Evolutionary conservation across 2,113 vertebrate species (phyloP), one percentile per base, ranked within the genome.

Genomic region (Stomatorhinus ivindoensis): DNA sequence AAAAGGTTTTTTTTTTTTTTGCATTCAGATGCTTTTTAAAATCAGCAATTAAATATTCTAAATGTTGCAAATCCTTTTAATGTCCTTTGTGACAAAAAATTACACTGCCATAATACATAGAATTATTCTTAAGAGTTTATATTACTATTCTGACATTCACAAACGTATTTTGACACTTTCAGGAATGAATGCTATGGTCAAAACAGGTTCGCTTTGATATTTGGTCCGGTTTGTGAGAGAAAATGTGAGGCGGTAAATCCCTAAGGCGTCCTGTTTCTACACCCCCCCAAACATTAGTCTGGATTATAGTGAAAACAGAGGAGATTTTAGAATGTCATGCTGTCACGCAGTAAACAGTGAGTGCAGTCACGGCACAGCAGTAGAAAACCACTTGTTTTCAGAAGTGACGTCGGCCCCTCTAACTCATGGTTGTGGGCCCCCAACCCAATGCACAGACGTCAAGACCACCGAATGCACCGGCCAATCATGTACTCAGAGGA

Each of bases 201-300:
- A 65, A 90, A 88, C 39, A 85, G 90, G 91, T 92, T 91, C 91
- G 24, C 90, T 92, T 90, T 51, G 69, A 91, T 86, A 88, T 92
- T 95, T 95, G 95, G 94, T 96, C 95, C 94, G 92, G 92, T 92
- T 90, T 92, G 92, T 76, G 88, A 91, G 87, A 91, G 87, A 90
- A 93, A 93, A 91, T 92, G 91, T 92, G 55, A 91, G 92, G 88
- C 90, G 88, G 92, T 92, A 76, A 51, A 92, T 92, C 93, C 94
- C 93, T 91, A 93, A 92, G 46, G 94, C 92, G 92, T 91, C 91
- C 92, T 85, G 90, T 42, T 83, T 83, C 91, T 86, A 92, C 89
- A 93, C 51, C 17, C 88, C 93, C 89, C 83, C 88, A 84, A 42
- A 89, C 91, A 27, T 90, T 90, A 89, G 93, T 93, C 73, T 53